These are phyloP conservation scores for Stigmatopora nigra DNA, from an alignment of 2,113 vertebrate species.

Conservation along the genomic window DNA sequence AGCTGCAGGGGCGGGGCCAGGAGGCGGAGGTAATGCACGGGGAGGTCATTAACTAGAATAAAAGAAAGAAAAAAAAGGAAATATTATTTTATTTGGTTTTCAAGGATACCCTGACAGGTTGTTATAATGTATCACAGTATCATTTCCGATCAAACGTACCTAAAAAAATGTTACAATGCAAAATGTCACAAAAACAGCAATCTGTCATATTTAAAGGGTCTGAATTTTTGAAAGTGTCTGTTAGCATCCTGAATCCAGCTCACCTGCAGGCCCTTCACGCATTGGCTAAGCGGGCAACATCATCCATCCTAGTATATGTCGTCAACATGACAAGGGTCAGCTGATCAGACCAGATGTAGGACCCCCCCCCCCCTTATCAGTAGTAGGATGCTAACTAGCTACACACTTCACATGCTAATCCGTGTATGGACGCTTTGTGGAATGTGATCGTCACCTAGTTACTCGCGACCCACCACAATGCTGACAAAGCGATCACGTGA, in stretches of 20 bases:
- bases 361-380: background rate
- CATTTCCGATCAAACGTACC: no score
- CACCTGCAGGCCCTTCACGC: slow-evolving; percentile 5
- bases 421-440: background rate
- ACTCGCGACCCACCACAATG: background rate
- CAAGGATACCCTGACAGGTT: background rate
- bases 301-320: background rate
- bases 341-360: slow-evolving; percentile 1
- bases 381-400: background rate
- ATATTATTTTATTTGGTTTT: background rate
- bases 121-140: background rate
- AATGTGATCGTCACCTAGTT: background rate
- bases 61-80: background rate
- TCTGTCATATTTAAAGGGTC: background rate
- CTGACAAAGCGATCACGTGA: background rate
- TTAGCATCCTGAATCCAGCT: slow-evolving; percentile 3
- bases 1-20: slow-evolving; percentile 68
- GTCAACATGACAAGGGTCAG: background rate
- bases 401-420: background rate
- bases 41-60: slow-evolving; percentile 48
- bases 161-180: background rate
- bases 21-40: slow-evolving; percentile 56
- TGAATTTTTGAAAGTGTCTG: background rate
- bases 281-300: background rate
- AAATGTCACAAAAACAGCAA: background rate